A percentile compares a stretch with the other conserved stretches of the same genome.
phyloP scores from a whole-genome alignment of 2,888 invertebrate genomes.

The Sericinus montela region DNA sequence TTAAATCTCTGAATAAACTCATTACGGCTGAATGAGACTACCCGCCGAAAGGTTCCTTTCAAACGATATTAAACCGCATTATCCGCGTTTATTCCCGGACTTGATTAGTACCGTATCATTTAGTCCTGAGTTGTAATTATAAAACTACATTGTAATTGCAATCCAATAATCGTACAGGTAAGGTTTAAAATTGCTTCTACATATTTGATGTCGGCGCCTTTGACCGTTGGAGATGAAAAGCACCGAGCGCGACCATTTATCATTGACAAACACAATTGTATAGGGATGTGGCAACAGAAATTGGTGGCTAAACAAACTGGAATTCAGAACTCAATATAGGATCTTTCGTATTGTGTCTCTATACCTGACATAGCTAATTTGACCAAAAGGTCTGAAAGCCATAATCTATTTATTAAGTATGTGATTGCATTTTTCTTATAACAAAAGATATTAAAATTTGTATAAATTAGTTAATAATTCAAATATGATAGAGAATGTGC shows the following conservation, averaged over 20 bases:
- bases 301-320: conserved; percentile 73
- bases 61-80: conserved; percentile 75
- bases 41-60: conserved; percentile 75
- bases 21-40: conserved; percentile 71
- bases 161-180: conserved; percentile 31
- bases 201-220: conserved; percentile 56
- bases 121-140: conserved; percentile 76
- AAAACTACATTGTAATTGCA: conserved; percentile 33
- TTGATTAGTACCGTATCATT: conserved; percentile 79
- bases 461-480: too few relatives aligned
- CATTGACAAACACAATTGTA: conserved; percentile 79
- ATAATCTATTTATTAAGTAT: background rate
- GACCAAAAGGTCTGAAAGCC: background rate
- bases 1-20: conserved; percentile 77
- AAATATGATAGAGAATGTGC: too few relatives aligned
- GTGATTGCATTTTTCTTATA: background rate
- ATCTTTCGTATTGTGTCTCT: conserved; percentile 22
- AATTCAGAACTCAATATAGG: conserved; percentile 52
- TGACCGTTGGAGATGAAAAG: conserved; percentile 73
- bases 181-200: conserved; percentile 35
- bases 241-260: conserved; percentile 74
- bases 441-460: too few relatives aligned
- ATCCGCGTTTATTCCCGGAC: conserved; percentile 73
- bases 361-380: conserved; percentile 15
- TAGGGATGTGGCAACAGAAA: conserved; percentile 68